phyloP scores from a whole-genome alignment of 2,888 invertebrate genomes.

The Pheosia tremula region DNA sequence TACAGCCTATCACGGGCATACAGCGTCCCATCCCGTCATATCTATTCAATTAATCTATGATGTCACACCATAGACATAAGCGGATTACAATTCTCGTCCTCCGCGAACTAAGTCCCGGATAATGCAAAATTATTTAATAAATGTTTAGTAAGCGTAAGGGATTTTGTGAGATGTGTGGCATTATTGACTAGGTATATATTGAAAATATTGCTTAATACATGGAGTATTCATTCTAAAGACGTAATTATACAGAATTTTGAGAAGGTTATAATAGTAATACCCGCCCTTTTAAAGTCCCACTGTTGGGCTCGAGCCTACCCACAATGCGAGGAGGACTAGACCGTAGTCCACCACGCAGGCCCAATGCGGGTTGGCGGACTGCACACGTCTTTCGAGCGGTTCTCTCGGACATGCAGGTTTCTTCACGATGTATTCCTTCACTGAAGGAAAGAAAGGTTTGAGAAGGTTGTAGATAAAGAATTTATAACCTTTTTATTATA shows the following conservation, averaged over 20 bases:
- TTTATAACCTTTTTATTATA: no score
- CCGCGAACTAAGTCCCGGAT: constrained; percentile 41
- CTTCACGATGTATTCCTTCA: no score
- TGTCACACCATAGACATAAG: constrained; percentile 33
- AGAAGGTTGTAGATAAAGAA: no score
- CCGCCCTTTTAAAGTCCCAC: no score
- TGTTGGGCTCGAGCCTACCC: no score
- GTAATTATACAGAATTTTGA: not conserved
- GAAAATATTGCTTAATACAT: not conserved
- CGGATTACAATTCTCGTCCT: constrained; percentile 43
- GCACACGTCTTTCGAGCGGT: no score
- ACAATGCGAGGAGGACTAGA: no score
- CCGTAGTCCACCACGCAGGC: no score
- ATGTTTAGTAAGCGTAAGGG: constrained; percentile 30
- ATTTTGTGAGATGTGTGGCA: constrained; percentile 6
- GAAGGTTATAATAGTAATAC: not conserved
- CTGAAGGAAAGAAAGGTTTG: no score
- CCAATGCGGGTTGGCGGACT: no score
- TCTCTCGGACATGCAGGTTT: no score
- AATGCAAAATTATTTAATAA: constrained; percentile 47
- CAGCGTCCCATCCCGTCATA: constrained; percentile 8
- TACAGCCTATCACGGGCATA: not conserved
- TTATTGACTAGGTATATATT: not conserved
- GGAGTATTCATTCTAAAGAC: not conserved
- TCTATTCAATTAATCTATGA: constrained; percentile 25